Evolutionary conservation across 2,888 invertebrate genomes (phyloP).

Genomic region (Tinea semifulvella): DNA sequence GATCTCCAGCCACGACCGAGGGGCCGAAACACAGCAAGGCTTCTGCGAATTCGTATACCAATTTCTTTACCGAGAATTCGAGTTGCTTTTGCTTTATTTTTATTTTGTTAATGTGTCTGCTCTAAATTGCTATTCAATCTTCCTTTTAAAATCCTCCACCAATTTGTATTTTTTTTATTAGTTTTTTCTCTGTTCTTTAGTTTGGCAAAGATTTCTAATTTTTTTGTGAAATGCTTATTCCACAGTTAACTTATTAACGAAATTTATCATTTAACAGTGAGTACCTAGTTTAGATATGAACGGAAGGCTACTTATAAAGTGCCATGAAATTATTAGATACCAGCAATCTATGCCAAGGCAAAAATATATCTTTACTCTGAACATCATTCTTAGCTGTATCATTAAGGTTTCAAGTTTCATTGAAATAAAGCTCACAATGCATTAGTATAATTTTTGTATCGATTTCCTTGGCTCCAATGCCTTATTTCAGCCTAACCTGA

Average conservation of each 20-base stretch:
- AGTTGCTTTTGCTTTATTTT: neutral
- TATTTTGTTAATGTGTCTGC: neutral
- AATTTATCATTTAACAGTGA: constrained; percentile 9
- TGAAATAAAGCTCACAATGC: neutral
- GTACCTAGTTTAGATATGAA: constrained; percentile 7
- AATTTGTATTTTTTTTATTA: neutral
- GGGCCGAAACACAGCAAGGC: constrained; percentile 11
- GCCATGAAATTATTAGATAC: constrained; percentile 13
- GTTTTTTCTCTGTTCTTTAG: neutral
- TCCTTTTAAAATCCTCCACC: neutral
- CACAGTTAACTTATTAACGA: neutral
- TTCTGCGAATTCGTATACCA: constrained; percentile 7
- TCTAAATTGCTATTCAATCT: neutral
- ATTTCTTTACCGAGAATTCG: constrained; percentile 7
- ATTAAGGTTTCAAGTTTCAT: neutral
- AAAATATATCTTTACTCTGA: constrained; percentile 2
- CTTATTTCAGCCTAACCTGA: constrained; percentile 3
- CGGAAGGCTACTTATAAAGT: constrained; percentile 9
- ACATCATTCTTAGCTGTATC: constrained; percentile 1
- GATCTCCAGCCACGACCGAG: constrained; percentile 9
- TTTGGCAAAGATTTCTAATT: neutral
- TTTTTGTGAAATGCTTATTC: neutral
- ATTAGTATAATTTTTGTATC: neutral
- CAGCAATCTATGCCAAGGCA: constrained; percentile 12
- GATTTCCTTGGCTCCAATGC: constrained; percentile 1